A percentile compares a stretch with the other conserved stretches of the same genome.
These are phyloP conservation scores for Habrosyne pyritoides DNA, from an alignment of 2,888 invertebrate genomes.

Conservation along the genomic window DNA sequence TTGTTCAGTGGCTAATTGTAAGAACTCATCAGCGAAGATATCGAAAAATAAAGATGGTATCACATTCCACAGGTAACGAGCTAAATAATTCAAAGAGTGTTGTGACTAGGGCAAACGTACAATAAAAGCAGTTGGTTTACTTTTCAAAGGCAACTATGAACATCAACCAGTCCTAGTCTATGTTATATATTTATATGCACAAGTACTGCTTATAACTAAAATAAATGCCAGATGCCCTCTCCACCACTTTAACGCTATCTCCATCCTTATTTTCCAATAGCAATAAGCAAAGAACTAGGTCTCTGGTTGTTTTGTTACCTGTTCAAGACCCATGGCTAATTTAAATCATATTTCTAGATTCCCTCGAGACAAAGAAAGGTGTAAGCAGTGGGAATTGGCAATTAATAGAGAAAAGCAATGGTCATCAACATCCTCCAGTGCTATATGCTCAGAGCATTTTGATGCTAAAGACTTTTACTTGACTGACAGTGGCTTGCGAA, in stretches of 20 bases:
- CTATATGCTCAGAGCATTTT: conserved; percentile 72
- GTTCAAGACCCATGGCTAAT: not conserved
- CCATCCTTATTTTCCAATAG: not conserved
- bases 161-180: too few relatives aligned
- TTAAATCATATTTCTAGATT: conserved; percentile 46
- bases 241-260: not conserved
- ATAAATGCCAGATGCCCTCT: too few relatives aligned
- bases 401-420: conserved; percentile 62
- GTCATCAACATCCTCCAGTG: conserved; percentile 60
- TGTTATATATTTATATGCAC: too few relatives aligned
- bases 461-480: conserved; percentile 60
- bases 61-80: conserved; percentile 67
- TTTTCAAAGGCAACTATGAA: too few relatives aligned
- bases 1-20: conserved; percentile 65
- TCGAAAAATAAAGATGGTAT: conserved; percentile 70
- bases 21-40: conserved; percentile 64
- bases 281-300: not conserved
- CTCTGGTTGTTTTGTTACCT: not conserved
- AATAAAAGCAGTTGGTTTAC: too few relatives aligned
- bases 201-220: too few relatives aligned
- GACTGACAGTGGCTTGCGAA: conserved; percentile 64
- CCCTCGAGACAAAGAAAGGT: conserved; percentile 57
- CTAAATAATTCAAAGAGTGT: not conserved
- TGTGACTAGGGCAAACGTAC: not conserved
- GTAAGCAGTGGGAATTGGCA: conserved; percentile 65